phyloP scores from a whole-genome alignment of 1,140 invertebrate species.

The Drosophila pallidifrons region DNA sequence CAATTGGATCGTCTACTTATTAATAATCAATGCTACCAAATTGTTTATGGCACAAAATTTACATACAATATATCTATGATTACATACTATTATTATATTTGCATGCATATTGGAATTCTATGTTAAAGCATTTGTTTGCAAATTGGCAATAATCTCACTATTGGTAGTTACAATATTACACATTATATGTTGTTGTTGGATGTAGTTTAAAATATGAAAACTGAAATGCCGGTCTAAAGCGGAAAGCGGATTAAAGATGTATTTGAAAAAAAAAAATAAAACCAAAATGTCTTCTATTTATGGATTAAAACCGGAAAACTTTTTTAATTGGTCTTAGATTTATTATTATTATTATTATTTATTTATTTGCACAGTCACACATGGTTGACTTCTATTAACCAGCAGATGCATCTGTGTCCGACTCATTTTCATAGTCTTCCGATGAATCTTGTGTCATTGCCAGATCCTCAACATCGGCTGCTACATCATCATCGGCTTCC shows the following conservation, averaged over 20 bases:
- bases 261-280: constrained; percentile 48
- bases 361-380: constrained; percentile 1
- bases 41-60: constrained; percentile 62
- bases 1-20: constrained; percentile 32
- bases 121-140: constrained; percentile 60
- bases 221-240: constrained; percentile 12
- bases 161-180: constrained; percentile 56
- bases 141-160: constrained; percentile 55
- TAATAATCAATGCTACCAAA: constrained; percentile 31
- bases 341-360: too few relatives aligned
- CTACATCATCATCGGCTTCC: constrained; percentile 57
- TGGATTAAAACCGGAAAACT: background rate
- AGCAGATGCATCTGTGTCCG: constrained; percentile 55
- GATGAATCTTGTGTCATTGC: constrained; percentile 47
- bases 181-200: constrained; percentile 68
- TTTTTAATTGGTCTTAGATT: constrained; percentile 3
- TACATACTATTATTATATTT: constrained; percentile 44
- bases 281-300: constrained; percentile 20
- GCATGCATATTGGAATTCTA: constrained; percentile 55
- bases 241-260: constrained; percentile 65
- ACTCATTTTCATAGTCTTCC: constrained; percentile 36
- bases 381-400: constrained; percentile 14
- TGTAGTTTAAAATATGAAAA: constrained; percentile 65
- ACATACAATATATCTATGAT: constrained; percentile 17
- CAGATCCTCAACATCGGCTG: constrained; percentile 50